phyloP scores from a whole-genome alignment of 92 coral and sea anemone genomes.

The Bergia puertoricense region DNA sequence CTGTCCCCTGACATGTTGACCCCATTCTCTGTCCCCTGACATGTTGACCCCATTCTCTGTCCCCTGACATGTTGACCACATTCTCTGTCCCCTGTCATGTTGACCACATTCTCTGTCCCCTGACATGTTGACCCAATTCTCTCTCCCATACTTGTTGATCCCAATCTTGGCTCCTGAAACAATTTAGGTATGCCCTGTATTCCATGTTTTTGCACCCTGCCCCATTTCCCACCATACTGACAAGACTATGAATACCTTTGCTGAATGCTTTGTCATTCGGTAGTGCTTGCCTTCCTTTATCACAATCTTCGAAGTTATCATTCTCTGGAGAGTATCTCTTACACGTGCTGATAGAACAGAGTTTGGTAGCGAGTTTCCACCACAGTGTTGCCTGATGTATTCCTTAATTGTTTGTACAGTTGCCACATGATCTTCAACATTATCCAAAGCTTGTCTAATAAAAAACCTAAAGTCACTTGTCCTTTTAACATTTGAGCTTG shows the following conservation, averaged over 20 bases:
- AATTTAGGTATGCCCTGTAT: too few relatives aligned
- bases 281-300: constrained; percentile 46
- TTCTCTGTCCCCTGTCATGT: too few relatives aligned
- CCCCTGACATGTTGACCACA: too few relatives aligned
- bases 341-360: constrained; percentile 35
- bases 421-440: constrained; percentile 48
- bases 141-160: too few relatives aligned
- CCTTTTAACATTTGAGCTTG: constrained; percentile 13
- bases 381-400: constrained; percentile 32
- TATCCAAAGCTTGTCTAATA: constrained; percentile 43
- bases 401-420: constrained; percentile 33
- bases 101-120: too few relatives aligned
- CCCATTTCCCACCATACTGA: too few relatives aligned
- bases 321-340: constrained; percentile 33
- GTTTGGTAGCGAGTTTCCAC: constrained; percentile 21
- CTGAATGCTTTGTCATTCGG: constrained; percentile 17
- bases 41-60: too few relatives aligned
- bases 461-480: constrained; percentile 34
- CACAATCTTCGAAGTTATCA: constrained; percentile 19
- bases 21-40: too few relatives aligned
- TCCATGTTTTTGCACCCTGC: too few relatives aligned
- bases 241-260: constrained; percentile 2
- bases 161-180: too few relatives aligned
- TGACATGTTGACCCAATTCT: too few relatives aligned
- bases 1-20: too few relatives aligned